Base-by-base conservation (phyloP, 1,140 invertebrate genomes). In the Caenorhabditis latens region DNA sequence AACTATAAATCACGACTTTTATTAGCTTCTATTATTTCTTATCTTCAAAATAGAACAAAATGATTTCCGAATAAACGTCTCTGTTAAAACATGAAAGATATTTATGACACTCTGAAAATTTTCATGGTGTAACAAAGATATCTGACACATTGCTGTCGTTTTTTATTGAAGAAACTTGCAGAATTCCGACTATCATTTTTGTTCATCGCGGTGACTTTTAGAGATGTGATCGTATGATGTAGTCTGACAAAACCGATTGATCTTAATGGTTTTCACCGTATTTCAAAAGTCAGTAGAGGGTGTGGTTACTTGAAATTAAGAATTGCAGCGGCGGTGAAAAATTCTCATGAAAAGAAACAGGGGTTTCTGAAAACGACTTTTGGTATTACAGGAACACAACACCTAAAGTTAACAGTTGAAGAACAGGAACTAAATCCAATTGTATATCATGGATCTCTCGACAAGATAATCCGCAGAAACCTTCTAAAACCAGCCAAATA, bases 121-220 rank as follows among this genome's bases (percentile, higher is more conserved):
- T 58, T 58, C n/a, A 14, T 58, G 57, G 8, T 58, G 57, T 58
- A 58, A 58, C n/a, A 58, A 58, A 58, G 57, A 58, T n/a, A 65
- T 24, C 40, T 65, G 24, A 65, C 61, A 65, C 57, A 19, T 58
- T n/a, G 8, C 16, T 21, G n/a, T 8, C 16, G 57, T 13, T 53
- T 9, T 53, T 53, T 4, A 9, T 53, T 53, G 50, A 9, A 53
- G 16, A 53, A 53, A 58, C 19, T 58, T 58, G 14, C n/a, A n/a
- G n/a, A 19, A 53, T 58, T 58, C 14, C 11, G 14, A n/a, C 55
- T 58, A n/a, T 16, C 55, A 58, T 58, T 19, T 58, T 19, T n/a
- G 6, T 7, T 24, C 11, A 63, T 32, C 32, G 32, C 24, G 40
- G 65, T n/a, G 65, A 71, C 19, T 71, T 71, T 71, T 71, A 71